Percentiles rank a stretch among this genome's conserved stretches.
Conservation (phyloP, 1,140 invertebrate genomes). For the Drosophila sp. region DNA sequence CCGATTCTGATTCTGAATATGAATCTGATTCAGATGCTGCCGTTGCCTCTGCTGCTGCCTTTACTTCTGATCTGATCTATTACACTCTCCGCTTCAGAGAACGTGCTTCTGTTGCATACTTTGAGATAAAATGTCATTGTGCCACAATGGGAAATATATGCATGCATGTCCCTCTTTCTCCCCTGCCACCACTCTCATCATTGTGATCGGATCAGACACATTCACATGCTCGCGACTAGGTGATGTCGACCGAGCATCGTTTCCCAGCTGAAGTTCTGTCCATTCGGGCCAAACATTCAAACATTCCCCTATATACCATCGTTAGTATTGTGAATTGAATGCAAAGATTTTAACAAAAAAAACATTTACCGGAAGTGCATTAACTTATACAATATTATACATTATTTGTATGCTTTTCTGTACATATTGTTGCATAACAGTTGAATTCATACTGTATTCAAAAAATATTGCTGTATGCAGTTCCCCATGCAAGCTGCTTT, state of each 20-base stretch:
- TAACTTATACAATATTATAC: background rate
- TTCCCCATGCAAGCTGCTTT: background rate
- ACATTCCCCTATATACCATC: constrained; percentile 5
- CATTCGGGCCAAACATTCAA: constrained; percentile 3
- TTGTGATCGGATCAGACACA: constrained; percentile 67
- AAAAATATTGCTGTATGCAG: background rate
- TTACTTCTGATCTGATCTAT: too few species aligned
- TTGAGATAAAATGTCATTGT: constrained; percentile 79
- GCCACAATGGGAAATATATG: constrained; percentile 45
- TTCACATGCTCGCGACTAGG: constrained; percentile 51
- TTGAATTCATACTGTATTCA: background rate
- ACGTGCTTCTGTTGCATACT: constrained; percentile 81
- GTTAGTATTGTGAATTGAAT: constrained; percentile 20
- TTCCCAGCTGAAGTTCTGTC: background rate
- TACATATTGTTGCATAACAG: constrained; percentile 28
- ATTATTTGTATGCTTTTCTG: background rate
- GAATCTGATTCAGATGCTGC: constrained; percentile 23
- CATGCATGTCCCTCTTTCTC: background rate
- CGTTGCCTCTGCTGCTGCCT: too few species aligned
- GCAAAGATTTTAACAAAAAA: constrained; percentile 18
- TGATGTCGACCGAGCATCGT: background rate
- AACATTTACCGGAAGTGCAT: constrained; percentile 45
- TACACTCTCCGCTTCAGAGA: constrained; percentile 78
- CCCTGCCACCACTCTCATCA: constrained; percentile 7
- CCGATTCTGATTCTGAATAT: constrained; percentile 59